phyloP scores from a whole-genome alignment of 1,140 invertebrate genomes.

The Chlorops oryzae region DNA sequence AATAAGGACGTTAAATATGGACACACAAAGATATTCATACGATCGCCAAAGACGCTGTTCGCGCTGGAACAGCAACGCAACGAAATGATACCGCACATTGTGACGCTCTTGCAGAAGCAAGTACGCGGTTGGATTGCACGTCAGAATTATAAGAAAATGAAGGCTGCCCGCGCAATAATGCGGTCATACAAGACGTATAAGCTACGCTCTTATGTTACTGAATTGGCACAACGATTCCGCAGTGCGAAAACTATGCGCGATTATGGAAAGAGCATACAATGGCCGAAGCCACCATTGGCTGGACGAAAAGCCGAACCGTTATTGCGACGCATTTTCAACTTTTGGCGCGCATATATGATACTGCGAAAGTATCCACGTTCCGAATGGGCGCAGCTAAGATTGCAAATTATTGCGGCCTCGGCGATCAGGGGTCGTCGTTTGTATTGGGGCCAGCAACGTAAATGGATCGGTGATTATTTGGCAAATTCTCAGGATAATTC shows the following conservation, averaged over 20 bases:
- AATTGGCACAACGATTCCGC: slow-evolving; percentile 60
- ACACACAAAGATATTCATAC: slow-evolving; percentile 91
- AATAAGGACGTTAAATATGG: slow-evolving; percentile 85
- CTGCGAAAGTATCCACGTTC: slow-evolving; percentile 70
- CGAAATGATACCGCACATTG: slow-evolving; percentile 80
- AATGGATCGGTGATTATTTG: slow-evolving; percentile 92
- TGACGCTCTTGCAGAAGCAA: slow-evolving; percentile 88
- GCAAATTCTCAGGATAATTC: slow-evolving; percentile 70
- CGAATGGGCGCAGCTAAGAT: slow-evolving; percentile 81
- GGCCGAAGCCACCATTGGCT: slow-evolving; percentile 72
- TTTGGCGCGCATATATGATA: slow-evolving; percentile 85
- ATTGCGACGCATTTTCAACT: slow-evolving; percentile 54
- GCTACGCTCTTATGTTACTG: slow-evolving; percentile 68
- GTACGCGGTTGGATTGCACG: slow-evolving; percentile 81
- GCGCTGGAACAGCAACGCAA: slow-evolving; percentile 75
- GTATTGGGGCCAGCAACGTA: slow-evolving; percentile 75
- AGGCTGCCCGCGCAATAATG: slow-evolving; percentile 76
- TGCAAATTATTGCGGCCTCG: slow-evolving; percentile 73
- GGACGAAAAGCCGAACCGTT: slow-evolving; percentile 52
- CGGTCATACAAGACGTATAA: slow-evolving; percentile 82
- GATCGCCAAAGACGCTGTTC: slow-evolving; percentile 84
- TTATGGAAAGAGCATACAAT: slow-evolving; percentile 72
- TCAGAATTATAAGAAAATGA: slow-evolving; percentile 73
- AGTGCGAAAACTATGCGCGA: slow-evolving; percentile 58
- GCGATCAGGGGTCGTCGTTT: slow-evolving; percentile 66